Evolutionary conservation across 2,888 invertebrate species (phyloP).

Genomic region (Lapara coniferarum): DNA sequence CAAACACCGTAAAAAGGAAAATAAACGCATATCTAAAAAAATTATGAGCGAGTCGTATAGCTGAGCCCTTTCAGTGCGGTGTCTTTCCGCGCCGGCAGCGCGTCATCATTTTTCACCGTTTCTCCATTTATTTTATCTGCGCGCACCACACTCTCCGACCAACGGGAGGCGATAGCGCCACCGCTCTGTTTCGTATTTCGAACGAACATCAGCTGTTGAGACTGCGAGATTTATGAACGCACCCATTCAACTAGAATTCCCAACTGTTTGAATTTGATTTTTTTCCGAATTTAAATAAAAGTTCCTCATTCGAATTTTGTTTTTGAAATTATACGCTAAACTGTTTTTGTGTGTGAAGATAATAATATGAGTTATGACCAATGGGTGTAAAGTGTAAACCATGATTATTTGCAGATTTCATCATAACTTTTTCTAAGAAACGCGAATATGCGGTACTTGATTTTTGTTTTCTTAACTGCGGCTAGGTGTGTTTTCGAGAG

Average conservation of each 20-base stretch:
- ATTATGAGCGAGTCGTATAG: constrained; percentile 56
- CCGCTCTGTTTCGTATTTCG: constrained; percentile 68
- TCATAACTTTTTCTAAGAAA: background rate
- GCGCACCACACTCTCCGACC: constrained; percentile 73
- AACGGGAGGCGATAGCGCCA: constrained; percentile 27
- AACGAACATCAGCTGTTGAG: constrained; percentile 78
- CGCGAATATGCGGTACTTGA: too few species aligned
- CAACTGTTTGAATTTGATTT: constrained; percentile 67
- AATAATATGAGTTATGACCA: background rate
- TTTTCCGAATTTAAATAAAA: constrained; percentile 35
- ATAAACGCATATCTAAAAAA: constrained; percentile 51
- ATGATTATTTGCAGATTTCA: background rate
- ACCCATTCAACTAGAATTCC: constrained; percentile 73
- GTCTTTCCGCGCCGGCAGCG: constrained; percentile 74
- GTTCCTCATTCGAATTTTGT: constrained; percentile 34
- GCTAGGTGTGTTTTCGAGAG: background rate
- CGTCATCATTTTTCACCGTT: constrained; percentile 81
- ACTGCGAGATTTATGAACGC: constrained; percentile 77
- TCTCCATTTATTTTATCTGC: constrained; percentile 83
- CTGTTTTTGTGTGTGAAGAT: background rate
- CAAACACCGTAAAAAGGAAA: constrained; percentile 36
- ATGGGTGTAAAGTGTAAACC: background rate
- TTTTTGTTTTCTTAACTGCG: too few species aligned
- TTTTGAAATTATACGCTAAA: constrained; percentile 18
- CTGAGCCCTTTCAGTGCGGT: constrained; percentile 68